Percentiles rank a stretch among this genome's conserved stretches.
Conservation (phyloP, 2,797 vertebrate genomes). For the Coracias cyanogaster region DNA sequence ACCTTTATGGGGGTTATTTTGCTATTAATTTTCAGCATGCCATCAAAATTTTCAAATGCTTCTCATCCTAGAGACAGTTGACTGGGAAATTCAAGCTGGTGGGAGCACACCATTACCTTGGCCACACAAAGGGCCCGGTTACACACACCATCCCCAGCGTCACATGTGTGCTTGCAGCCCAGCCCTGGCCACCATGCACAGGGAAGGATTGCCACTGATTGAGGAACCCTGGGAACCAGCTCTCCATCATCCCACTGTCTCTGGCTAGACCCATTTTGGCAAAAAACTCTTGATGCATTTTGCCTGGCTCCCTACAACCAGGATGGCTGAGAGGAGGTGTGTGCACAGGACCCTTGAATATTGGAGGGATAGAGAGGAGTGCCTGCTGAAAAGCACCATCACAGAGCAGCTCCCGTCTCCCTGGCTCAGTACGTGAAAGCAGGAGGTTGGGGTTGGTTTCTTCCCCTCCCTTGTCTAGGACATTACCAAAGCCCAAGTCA, state of each 20-base stretch:
- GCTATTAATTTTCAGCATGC: neutral
- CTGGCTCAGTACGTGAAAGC: neutral
- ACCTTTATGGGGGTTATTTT: neutral
- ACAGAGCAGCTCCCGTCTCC: neutral
- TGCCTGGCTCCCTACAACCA: fast-evolving
- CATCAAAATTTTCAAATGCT: neutral
- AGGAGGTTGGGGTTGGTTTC: neutral
- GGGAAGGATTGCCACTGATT: neutral
- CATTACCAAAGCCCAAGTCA: neutral
- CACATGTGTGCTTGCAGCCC: fast-evolving
- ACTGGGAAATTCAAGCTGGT: neutral
- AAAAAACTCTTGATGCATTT: neutral
- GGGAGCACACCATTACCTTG: neutral
- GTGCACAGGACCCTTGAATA: fast-evolving
- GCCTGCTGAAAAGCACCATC: neutral
- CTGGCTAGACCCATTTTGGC: neutral
- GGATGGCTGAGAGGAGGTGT: neutral
- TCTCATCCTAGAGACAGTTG: neutral
- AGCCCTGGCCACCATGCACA: fast-evolving
- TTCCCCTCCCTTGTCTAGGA: neutral
- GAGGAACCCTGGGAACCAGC: neutral
- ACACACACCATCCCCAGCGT: fast-evolving
- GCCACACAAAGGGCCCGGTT: fast-evolving
- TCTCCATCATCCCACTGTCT: neutral
- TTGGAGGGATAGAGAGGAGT: neutral